A percentile compares a stretch with the other conserved stretches of the same genome.
Evolutionary conservation across 2,797 vertebrate genomes (phyloP).

Genomic region (Rhinichthys osculus): DNA sequence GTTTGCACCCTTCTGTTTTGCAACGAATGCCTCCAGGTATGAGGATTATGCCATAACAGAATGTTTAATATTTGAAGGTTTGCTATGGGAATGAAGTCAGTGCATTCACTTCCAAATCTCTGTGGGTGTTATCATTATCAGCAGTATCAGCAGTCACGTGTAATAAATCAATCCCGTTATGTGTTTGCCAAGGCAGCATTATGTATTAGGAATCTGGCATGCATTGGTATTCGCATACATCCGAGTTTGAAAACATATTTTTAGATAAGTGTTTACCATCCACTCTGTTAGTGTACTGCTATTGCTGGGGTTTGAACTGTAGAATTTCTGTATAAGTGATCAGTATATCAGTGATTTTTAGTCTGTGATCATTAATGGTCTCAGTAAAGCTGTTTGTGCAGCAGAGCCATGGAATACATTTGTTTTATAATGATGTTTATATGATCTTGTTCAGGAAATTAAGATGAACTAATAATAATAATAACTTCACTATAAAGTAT

Average conservation of each 20-base stretch:
- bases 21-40: not conserved
- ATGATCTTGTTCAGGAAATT: not conserved
- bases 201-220: not conserved
- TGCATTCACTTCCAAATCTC: not conserved
- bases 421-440: no score
- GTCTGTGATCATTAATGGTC: not conserved
- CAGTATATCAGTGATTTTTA: not conserved
- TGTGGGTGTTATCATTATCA: constrained; percentile 13
- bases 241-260: not conserved
- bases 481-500: not conserved
- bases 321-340: not conserved
- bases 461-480: not conserved
- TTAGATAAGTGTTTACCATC: not conserved
- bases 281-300: not conserved
- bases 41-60: not conserved
- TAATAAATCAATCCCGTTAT: not conserved
- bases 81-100: constrained; percentile 6
- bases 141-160: not conserved
- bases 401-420: not conserved
- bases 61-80: constrained; percentile 29
- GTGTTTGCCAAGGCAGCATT: constrained; percentile 13
- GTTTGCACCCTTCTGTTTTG: not conserved
- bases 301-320: not conserved
- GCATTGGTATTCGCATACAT: not conserved
- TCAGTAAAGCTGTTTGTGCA: not conserved